These are phyloP conservation scores for Siniperca knerii DNA, from an alignment of 2,113 vertebrate species.

Conservation along the genomic window DNA sequence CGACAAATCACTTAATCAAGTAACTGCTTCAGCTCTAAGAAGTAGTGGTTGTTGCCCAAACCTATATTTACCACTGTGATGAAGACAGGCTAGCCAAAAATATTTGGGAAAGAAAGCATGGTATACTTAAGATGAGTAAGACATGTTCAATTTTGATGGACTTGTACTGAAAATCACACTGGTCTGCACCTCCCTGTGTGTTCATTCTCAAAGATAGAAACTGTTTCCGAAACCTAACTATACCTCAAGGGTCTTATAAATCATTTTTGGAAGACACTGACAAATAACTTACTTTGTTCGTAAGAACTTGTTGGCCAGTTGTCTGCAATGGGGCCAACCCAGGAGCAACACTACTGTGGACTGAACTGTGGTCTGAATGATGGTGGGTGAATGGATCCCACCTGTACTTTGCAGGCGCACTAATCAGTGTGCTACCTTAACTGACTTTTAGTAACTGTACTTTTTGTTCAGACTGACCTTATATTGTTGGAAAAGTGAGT, in stretches of 20 bases:
- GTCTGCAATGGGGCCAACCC: not conserved
- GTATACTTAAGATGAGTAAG: not conserved
- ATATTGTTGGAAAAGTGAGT: not conserved
- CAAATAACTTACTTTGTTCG: constrained; percentile 1
- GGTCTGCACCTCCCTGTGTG: not conserved
- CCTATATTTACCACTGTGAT: not conserved
- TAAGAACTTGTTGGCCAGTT: not conserved
- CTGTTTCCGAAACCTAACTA: constrained; percentile 8
- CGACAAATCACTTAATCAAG: not conserved
- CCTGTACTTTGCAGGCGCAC: not conserved
- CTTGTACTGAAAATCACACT: not conserved
- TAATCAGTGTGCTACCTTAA: not conserved
- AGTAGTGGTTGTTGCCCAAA: not conserved
- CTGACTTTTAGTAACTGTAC: not conserved
- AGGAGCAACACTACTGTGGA: not conserved
- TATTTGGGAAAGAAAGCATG: not conserved
- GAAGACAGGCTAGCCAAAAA: not conserved
- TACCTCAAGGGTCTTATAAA: constrained; percentile 23
- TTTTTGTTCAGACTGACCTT: not conserved
- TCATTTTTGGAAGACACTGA: constrained; percentile 25
- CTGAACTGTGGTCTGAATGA: not conserved
- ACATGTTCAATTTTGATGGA: not conserved
- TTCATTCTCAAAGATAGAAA: not conserved
- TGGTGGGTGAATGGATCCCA: not conserved
- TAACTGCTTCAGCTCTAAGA: not conserved